phyloP scores from a whole-genome alignment of 2,888 invertebrate species.

The Lepeophtheirus nordmannii region DNA sequence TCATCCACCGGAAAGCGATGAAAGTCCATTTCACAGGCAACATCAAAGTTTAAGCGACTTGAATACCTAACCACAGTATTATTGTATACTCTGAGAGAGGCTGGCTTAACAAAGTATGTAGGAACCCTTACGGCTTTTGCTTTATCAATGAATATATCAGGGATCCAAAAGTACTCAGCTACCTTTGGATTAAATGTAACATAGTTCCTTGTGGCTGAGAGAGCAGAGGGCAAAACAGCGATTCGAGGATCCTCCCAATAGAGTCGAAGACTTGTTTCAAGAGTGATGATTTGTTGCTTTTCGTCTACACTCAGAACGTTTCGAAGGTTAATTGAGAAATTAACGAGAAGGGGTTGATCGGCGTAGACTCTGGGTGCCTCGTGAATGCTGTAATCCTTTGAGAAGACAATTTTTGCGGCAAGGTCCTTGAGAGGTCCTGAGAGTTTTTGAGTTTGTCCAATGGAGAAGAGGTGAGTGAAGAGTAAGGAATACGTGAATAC shows the following conservation, averaged over 20 bases:
- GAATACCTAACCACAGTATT: neutral
- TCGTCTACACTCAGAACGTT: constrained; percentile 10
- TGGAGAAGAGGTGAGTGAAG: no score
- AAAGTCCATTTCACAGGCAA: constrained; percentile 20
- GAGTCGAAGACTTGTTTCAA: constrained; percentile 9
- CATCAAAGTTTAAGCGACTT: constrained; percentile 8
- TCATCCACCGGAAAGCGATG: constrained; percentile 5
- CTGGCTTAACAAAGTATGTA: neutral
- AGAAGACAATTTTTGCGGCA: no score
- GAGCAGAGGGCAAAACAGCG: neutral
- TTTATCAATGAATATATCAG: constrained; percentile 12
- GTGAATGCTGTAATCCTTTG: neutral
- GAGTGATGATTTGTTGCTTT: neutral
- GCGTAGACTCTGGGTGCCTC: neutral
- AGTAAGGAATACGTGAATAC: no score
- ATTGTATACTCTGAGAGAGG: constrained; percentile 4
- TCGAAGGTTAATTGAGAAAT: constrained; percentile 10
- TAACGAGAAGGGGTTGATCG: neutral
- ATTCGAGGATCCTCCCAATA: constrained; percentile 15
- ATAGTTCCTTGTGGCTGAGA: neutral
- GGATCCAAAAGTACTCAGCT: constrained; percentile 12
- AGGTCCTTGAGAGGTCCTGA: no score
- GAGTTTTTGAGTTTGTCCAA: no score
- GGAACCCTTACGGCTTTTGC: constrained; percentile 4
- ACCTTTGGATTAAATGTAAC: neutral